Base-by-base conservation (phyloP, 92 coral and sea anemone genomes). In the Epizoanthus illoricatus region DNA sequence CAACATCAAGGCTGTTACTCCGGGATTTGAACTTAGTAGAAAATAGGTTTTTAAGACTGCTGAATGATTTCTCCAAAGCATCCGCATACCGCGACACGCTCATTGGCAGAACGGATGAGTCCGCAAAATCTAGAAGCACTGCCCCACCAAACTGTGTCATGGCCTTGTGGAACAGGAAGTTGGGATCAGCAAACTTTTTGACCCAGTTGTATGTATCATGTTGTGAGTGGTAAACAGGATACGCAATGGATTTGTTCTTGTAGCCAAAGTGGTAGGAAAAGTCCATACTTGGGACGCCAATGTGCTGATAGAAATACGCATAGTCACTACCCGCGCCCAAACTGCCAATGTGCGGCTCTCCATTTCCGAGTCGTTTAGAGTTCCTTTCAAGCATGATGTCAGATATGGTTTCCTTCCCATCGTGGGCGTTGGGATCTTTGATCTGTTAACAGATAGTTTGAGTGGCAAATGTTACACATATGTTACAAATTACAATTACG, bases 131-230 rank as follows among this genome's bases (percentile, higher is more conserved):
- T 16, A 69, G 54, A 36, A 69, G 52, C 56, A 69, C 41, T 20
- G 20, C 54, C 3, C 74, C 74, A n/a, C 52, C 74, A 13, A 69
- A 40, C 54, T 69, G 74, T 10, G 74, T 40, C 74, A 69, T 69
- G 74, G 74, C 74, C 12, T 69, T 69, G 74, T 69, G 74, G 18
- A 36, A 69, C n/a, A 36, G 54, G 43, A 69, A 61, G 65, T 18
- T 20, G 65, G 21, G 19, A 3, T 70, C 74, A 18, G 11, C 52
- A 18, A 24, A 70, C 74, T 18, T 70, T 20, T 70, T 70, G 10
- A 70, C 55, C 74, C 74, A 70, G 21, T 70, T 70, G 74, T 12
- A 39, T 9, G 74, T 70, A 20, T 70, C 74, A 52, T 70, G 74
- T 17, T 36, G 54, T 8, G 71, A 67, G 21, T 67, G 71, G 71